Conservation (phyloP, 2,888 invertebrate species). For the Microctonus brassicae region DNA sequence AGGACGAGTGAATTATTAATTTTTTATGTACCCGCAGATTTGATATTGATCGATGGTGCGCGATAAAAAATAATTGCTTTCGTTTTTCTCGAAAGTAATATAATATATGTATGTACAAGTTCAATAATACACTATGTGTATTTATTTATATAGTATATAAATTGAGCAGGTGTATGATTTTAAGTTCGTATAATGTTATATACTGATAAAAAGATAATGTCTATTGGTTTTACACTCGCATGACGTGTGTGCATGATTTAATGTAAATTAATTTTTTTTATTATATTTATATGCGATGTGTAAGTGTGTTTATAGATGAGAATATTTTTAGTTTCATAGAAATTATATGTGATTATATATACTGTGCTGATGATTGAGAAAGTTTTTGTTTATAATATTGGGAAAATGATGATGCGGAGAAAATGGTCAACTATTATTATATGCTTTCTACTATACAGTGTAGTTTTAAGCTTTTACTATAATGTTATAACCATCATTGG, state of each 20-base stretch:
- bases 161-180: not conserved
- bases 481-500: too few species aligned
- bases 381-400: slow-evolving; percentile 24
- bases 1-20: slow-evolving; percentile 43
- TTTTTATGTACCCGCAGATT: slow-evolving; percentile 43
- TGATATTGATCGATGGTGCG: slow-evolving; percentile 13
- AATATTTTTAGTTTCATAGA: not conserved
- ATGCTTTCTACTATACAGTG: not conserved
- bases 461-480: slow-evolving; percentile 3
- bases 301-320: too few species aligned
- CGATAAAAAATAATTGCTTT: slow-evolving; percentile 13
- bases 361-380: slow-evolving; percentile 6
- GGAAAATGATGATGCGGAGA: slow-evolving; percentile 23
- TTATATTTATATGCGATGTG: too few species aligned
- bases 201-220: too few species aligned
- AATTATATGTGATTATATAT: not conserved
- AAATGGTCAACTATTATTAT: slow-evolving; percentile 17
- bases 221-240: too few species aligned
- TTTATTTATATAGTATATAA: not conserved
- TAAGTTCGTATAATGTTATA: not conserved
- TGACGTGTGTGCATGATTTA: too few species aligned
- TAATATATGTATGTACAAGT: not conserved
- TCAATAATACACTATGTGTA: not conserved
- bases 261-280: too few species aligned
- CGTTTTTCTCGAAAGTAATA: not conserved